Percentiles rank a stretch among this genome's conserved stretches.
Conservation (phyloP, 2,113 vertebrate species). For the Xenopus laevis region DNA sequence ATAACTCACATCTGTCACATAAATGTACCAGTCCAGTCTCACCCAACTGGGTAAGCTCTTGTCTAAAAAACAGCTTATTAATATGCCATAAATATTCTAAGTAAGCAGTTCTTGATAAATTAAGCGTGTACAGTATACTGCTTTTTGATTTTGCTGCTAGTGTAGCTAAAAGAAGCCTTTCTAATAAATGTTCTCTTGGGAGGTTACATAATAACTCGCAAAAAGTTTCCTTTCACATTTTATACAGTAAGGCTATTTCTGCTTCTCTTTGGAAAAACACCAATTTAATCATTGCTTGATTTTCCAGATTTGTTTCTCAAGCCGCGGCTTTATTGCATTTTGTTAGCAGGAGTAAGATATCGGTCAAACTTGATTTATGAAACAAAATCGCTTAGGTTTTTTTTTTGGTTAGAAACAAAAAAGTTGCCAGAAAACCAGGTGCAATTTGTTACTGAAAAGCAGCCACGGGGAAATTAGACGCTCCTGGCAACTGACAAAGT, state of each 20-base stretch:
- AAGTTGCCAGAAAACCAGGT: slow-evolving; percentile 4
- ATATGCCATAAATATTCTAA: neutral
- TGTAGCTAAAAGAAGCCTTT: neutral
- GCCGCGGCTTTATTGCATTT: slow-evolving; percentile 8
- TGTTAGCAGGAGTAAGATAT: slow-evolving; percentile 15
- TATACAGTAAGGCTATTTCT: slow-evolving; percentile 8
- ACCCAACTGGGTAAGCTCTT: too few species aligned
- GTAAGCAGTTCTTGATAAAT: neutral
- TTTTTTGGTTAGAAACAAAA: neutral
- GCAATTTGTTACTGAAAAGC: slow-evolving; percentile 9
- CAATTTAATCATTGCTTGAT: neutral
- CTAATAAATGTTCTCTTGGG: slow-evolving; percentile 6
- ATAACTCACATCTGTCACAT: too few species aligned
- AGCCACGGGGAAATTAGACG: slow-evolving; percentile 15
- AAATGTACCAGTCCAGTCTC: too few species aligned
- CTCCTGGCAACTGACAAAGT: slow-evolving; percentile 9
- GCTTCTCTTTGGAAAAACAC: slow-evolving; percentile 11
- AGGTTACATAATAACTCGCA: slow-evolving; percentile 3
- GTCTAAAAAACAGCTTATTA: neutral
- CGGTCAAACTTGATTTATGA: slow-evolving; percentile 7
- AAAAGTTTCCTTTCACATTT: slow-evolving; percentile 5
- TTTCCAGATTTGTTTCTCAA: slow-evolving; percentile 2
- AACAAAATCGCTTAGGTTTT: neutral
- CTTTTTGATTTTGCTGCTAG: neutral
- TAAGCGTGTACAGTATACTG: neutral